phyloP scores from a whole-genome alignment of 1,140 invertebrate genomes.

The Drosophila subobscura region DNA sequence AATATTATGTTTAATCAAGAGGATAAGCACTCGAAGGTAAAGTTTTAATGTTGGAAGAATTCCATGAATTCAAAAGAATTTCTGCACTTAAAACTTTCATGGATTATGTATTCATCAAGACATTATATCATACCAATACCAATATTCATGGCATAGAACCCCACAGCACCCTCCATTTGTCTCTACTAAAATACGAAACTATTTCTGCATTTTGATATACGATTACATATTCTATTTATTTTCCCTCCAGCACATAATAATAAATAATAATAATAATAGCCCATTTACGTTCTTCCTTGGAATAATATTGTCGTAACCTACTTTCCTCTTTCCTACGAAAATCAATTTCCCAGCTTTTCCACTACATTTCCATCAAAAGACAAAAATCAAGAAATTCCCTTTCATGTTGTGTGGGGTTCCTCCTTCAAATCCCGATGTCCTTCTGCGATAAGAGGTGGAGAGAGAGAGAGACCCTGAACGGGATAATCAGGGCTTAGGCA shows the following conservation, averaged over 20 bases:
- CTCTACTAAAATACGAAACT: too few relatives aligned
- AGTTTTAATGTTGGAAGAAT: conserved; percentile 23
- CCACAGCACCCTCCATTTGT: too few relatives aligned
- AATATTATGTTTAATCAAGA: conserved; percentile 17
- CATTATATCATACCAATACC: too few relatives aligned
- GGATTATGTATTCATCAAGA: too few relatives aligned
- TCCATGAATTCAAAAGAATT: neutral
- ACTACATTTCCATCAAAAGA: conserved; percentile 11
- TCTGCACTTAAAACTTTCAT: too few relatives aligned
- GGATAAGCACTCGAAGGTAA: conserved; percentile 8
- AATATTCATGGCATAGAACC: too few relatives aligned
- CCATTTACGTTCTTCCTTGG: too few relatives aligned
- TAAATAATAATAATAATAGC: conserved; percentile 4
- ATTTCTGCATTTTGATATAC: too few relatives aligned
- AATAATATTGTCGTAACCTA: too few relatives aligned
- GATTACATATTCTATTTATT: too few relatives aligned
- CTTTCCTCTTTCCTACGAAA: neutral
- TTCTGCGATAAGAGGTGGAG: conserved; percentile 17
- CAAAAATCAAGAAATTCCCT: conserved; percentile 22
- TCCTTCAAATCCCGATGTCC: conserved; percentile 23
- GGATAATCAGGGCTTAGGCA: conserved; percentile 33
- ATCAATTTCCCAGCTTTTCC: conserved; percentile 20
- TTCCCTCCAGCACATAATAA: conserved; percentile 4
- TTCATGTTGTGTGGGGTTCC: neutral
- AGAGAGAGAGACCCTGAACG: conserved; percentile 12